Evolutionary conservation across 2,888 invertebrate species (phyloP).

Genomic region (Erynnis tages): DNA sequence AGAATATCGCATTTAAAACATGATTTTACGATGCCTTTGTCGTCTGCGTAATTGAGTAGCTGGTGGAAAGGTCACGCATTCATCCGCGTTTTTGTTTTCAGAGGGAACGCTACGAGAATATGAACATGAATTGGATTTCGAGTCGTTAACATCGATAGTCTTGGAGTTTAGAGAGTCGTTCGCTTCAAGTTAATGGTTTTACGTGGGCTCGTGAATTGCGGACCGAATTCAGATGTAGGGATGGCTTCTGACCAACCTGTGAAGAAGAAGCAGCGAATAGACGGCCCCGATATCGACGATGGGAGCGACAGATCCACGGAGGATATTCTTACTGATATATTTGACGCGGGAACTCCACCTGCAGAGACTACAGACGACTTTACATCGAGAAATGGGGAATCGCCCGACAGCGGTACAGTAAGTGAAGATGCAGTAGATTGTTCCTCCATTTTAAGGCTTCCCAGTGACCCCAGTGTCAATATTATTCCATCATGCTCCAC

Average conservation of each 20-base stretch:
- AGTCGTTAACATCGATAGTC: conserved; percentile 28
- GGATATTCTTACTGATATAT: conserved; percentile 69
- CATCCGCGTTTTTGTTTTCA: conserved; percentile 69
- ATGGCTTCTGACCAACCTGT: conserved; percentile 92
- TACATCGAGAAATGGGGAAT: conserved; percentile 66
- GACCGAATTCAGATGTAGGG: conserved; percentile 78
- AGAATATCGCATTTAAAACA: background rate
- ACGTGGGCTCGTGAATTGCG: conserved; percentile 78
- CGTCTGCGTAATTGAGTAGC: conserved; percentile 80
- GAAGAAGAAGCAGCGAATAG: conserved; percentile 90
- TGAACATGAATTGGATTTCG: conserved; percentile 21
- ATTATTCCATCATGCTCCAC: conserved; percentile 71
- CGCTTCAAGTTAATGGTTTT: conserved; percentile 82
- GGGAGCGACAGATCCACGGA: conserved; percentile 76
- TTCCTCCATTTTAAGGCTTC: conserved; percentile 61
- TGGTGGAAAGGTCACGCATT: conserved; percentile 78
- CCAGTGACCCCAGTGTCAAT: conserved; percentile 56
- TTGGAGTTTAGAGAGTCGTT: conserved; percentile 32
- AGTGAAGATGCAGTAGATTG: conserved; percentile 79
- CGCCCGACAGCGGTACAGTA: conserved; percentile 75
- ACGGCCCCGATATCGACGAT: conserved; percentile 83
- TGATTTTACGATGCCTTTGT: conserved; percentile 66
- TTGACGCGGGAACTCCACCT: conserved; percentile 61
- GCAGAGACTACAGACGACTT: conserved; percentile 71
- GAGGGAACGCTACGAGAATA: conserved; percentile 39